Conservation (phyloP, 1,140 invertebrate genomes). For the Brachionus asplanchnoidis region DNA sequence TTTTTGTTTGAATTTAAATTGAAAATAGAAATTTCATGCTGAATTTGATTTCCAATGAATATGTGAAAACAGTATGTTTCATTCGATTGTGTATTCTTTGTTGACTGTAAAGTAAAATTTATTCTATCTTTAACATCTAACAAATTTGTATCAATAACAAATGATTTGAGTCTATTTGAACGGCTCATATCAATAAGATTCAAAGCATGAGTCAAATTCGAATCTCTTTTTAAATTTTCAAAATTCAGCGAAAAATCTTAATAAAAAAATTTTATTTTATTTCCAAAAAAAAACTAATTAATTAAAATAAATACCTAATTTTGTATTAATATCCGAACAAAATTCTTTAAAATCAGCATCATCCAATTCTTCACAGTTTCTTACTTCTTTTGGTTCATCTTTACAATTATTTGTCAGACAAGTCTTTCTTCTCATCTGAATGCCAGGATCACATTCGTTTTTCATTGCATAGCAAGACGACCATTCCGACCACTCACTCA, state of each 20-base stretch:
- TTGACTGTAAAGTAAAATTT: background rate
- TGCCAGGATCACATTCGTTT: background rate
- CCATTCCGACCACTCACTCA: constrained; percentile 24
- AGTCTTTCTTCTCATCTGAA: background rate
- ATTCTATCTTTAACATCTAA: background rate
- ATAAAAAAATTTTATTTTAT: background rate
- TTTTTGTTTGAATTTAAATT: background rate
- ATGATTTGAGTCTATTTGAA: background rate
- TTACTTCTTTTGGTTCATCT: background rate
- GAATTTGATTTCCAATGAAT: background rate
- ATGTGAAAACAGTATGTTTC: background rate
- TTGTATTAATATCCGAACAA: background rate
- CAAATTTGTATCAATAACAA: background rate
- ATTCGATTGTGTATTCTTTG: background rate
- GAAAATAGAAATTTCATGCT: background rate
- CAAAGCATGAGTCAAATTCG: background rate
- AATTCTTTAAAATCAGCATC: background rate
- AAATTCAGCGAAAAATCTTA: background rate
- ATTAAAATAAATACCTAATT: constrained; percentile 2
- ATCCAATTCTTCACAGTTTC: background rate
- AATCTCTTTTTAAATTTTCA: background rate
- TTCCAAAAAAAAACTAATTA: background rate
- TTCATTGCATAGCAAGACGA: background rate
- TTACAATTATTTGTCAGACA: background rate
- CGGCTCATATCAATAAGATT: background rate